Conservation (phyloP, 2,113 vertebrate species). For the Limanda limanda region DNA sequence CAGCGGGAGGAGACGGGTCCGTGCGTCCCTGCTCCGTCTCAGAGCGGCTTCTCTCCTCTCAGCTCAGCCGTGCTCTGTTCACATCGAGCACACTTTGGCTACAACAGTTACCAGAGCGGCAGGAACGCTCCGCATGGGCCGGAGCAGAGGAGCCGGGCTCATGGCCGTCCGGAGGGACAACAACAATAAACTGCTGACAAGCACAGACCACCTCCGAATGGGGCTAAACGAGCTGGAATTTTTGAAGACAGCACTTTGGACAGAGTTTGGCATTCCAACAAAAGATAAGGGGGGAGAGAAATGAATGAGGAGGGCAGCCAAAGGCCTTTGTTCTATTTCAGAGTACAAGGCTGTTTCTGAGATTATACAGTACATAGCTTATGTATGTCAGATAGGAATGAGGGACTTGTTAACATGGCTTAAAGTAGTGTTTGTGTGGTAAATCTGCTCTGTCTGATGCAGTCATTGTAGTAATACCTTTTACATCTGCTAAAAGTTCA, state of each 20-base stretch:
- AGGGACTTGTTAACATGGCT: slow-evolving; percentile 38
- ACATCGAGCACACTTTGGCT: slow-evolving; percentile 58
- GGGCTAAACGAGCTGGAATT: slow-evolving; percentile 58
- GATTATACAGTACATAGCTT: slow-evolving; percentile 54
- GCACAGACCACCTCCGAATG: slow-evolving; percentile 37
- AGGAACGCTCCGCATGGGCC: slow-evolving; percentile 36
- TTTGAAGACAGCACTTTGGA: slow-evolving; percentile 63
- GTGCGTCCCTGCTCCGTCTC: slow-evolving; percentile 33
- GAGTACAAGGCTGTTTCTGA: slow-evolving; percentile 60
- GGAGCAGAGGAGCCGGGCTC: slow-evolving; percentile 18
- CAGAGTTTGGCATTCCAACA: slow-evolving; percentile 63
- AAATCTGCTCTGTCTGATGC: slow-evolving; percentile 6
- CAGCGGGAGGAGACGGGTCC: slow-evolving; percentile 29
- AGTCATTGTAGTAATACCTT: slow-evolving; percentile 85
- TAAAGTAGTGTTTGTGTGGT: slow-evolving; percentile 14
- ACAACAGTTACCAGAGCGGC: slow-evolving; percentile 60
- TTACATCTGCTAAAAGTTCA: slow-evolving; percentile 97
- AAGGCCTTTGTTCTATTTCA: slow-evolving; percentile 73
- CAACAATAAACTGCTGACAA: slow-evolving; percentile 56
- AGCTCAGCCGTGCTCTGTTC: slow-evolving; percentile 53
- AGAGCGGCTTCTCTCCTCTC: slow-evolving; percentile 36
- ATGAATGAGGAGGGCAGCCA: slow-evolving; percentile 70
- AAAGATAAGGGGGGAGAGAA: slow-evolving; percentile 68
- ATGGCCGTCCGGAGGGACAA: slow-evolving; percentile 35
- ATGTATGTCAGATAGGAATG: slow-evolving; percentile 60